A percentile compares a stretch with the other conserved stretches of the same genome.
phyloP scores from a whole-genome alignment of 2,113 vertebrate species.

The Corythoichthys intestinalis region DNA sequence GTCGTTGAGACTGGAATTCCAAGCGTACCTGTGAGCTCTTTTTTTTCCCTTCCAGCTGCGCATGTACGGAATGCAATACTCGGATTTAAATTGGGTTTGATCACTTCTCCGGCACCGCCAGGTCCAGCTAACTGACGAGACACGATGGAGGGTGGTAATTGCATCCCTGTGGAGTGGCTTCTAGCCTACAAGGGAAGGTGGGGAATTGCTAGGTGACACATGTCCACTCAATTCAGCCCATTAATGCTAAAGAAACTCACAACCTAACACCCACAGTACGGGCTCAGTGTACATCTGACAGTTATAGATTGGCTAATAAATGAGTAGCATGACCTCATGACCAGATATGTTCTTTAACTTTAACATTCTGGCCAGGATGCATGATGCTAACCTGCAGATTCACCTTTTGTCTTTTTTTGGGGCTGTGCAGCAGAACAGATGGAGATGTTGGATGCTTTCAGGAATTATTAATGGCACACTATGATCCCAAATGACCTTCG shows the following conservation, averaged over 20 bases:
- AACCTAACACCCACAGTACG: constrained; percentile 3
- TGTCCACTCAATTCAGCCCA: constrained; percentile 29
- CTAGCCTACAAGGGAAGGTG: constrained; percentile 47
- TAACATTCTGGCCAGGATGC: constrained; percentile 49
- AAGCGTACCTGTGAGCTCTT: constrained; percentile 21
- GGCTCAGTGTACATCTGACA: constrained; percentile 7
- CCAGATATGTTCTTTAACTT: constrained; percentile 48
- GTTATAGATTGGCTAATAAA: constrained; percentile 44
- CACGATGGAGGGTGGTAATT: constrained; percentile 67
- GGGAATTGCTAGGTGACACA: constrained; percentile 45
- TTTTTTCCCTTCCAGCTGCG: constrained; percentile 12
- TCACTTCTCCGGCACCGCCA: constrained; percentile 65
- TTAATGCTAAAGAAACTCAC: constrained; percentile 32
- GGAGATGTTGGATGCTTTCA: constrained; percentile 69
- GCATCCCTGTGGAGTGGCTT: constrained; percentile 61
- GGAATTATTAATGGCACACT: constrained; percentile 73
- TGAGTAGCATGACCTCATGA: constrained; percentile 37
- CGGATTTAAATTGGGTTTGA: constrained; percentile 71
- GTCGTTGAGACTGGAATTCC: constrained; percentile 38
- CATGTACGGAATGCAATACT: constrained; percentile 63
- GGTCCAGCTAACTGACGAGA: constrained; percentile 56
- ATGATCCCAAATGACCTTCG: constrained; percentile 77
- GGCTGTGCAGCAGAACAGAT: constrained; percentile 62
- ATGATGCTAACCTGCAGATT: constrained; percentile 57
- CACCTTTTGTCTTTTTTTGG: constrained; percentile 61